Base-by-base conservation (phyloP, 2,888 invertebrate species). In the Thysanoteuthis rhombus region DNA sequence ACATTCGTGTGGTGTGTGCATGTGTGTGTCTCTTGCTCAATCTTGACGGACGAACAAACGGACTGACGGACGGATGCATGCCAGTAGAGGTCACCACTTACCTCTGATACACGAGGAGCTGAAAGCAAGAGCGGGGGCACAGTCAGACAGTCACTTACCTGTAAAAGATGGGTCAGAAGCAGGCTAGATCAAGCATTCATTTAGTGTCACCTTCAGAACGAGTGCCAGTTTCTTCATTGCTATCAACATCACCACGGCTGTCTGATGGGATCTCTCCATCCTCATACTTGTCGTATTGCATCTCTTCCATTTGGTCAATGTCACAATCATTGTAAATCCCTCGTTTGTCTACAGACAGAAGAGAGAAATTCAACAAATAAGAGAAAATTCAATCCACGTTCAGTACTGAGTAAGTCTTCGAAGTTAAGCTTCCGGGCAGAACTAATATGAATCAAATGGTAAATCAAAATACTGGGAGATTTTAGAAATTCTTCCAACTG, bases 181-280 rank as follows among this genome's bases (percentile, higher is more conserved):
- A 42, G 92, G 92, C 92, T 92, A 92, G 92, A 92, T 93, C 93
- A 58, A 93, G 45, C 39, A 93, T 93, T 93, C 93, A 93, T 93
- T 93, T 93, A 58, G 93, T 93, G 93, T 93, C 93, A 93, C 93
- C 93, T 93, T 93, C 93, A 58, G 93, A 93, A 39, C 47, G 93
- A 39, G 58, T 93, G 93, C 52, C 93, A 47, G 47, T 58, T 52
- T 93, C 93, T 52, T 47, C 93, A 93, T 58, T 93, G 52, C 58
- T 58, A 32, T 47, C 93, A 93, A 93, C 36, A 58, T 93, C 93
- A 58, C 45, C 52, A 36, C 93, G 93, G 52, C 93, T 93, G 28
- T 93, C 93, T 36, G 93, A 93, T 58, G 93, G 93, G 39, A 93
- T 93, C 52, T 93, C 93, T 22, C 93, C 93, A 93, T 93, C 93